Base-by-base conservation (phyloP, 2,888 invertebrate genomes). In the Mesochorus sp. region DNA sequence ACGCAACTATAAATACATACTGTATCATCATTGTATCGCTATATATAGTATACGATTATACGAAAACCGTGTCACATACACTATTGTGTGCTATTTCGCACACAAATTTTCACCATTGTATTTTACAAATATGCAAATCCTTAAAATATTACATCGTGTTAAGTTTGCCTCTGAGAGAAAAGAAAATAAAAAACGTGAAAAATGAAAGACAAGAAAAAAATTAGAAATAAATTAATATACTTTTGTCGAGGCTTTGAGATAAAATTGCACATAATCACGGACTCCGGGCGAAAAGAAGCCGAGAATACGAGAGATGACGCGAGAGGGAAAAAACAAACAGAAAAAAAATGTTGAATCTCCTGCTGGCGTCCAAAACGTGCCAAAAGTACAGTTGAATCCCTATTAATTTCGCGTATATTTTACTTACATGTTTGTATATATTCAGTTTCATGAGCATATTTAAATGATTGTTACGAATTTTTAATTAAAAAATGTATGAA, bases 181-280 rank as follows among this genome's bases (percentile, higher is more conserved):
- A 10, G 39, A 6, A 49, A 26, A 10, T 17, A 39, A 8, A 10
- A 3, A 42, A 37, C 2, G n/a, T n/a, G n/a, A 12, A 44, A 53
- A 61, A 4, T 8, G 26, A 14, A 6, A 10, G 2, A 61, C 47
- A 59, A 10, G 28, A 57, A 17, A 4, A 28, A 19, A 31, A 19
- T 6, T 2, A 21, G 47, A 73, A 28, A 5, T 47, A 4, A 4
- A 26, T 44, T 37, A 44, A 44, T n/a, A n/a, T n/a, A n/a, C n/a
- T n/a, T n/a, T n/a, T n/a, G n/a, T n/a, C n/a, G n/a, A n/a, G n/a
- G 31, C 42, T 14, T 62, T 12, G 37, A 61, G 59, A 66, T 37
- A 28, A 53, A 77, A 72, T 72, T 71, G 66, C 71, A 47, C 49
- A 21, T 71, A 76, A 76, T 66, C 49, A 59, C 57, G 42, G 67